phyloP scores from a whole-genome alignment of 2,113 vertebrate species.

The Podiceps cristatus region DNA sequence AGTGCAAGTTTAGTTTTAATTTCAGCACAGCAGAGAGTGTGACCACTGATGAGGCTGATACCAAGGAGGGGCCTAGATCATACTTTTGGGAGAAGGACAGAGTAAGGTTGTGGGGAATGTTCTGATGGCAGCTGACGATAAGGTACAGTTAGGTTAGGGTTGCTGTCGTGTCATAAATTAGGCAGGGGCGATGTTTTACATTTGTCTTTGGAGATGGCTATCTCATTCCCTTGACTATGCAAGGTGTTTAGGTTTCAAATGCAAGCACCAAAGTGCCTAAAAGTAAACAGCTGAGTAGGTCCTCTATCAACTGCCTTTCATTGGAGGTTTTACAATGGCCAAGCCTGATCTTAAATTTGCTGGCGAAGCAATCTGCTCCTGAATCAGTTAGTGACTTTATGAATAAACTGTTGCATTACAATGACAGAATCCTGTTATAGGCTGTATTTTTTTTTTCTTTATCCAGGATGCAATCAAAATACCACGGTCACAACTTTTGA shows the following conservation, averaged over 20 bases:
- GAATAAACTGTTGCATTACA: neutral
- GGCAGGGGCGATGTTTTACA: neutral
- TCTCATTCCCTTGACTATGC: neutral
- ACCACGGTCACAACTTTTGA: neutral
- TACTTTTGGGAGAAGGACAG: neutral
- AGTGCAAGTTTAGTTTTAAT: neutral
- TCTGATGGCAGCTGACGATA: neutral
- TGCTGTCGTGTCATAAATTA: neutral
- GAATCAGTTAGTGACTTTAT: neutral
- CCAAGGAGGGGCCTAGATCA: accelerated
- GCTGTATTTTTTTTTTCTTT: neutral
- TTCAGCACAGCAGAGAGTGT: neutral
- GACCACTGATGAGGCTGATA: neutral
- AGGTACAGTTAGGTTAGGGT: neutral
- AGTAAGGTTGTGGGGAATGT: accelerated
- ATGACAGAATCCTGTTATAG: neutral
- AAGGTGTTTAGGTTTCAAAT: neutral
- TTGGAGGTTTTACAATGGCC: neutral
- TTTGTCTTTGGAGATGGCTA: neutral
- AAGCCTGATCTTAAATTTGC: neutral
- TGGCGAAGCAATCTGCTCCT: neutral
- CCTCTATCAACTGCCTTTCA: neutral
- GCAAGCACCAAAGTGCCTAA: neutral
- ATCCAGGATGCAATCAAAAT: neutral
- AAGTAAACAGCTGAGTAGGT: neutral